Conservation (phyloP, 1,140 invertebrate genomes). For the Subanguina moxae region DNA sequence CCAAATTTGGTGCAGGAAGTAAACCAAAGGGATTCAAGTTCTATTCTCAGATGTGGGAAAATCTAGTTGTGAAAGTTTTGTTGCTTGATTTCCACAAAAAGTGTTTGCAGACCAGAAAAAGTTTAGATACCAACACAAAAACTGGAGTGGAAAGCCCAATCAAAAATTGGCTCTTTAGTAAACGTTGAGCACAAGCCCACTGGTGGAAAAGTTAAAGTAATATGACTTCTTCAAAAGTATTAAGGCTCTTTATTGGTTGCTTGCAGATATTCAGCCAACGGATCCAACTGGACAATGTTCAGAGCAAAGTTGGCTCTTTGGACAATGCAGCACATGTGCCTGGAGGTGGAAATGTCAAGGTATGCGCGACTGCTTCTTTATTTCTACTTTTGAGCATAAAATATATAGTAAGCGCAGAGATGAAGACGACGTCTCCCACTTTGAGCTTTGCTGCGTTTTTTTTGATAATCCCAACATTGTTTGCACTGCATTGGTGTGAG, state of each 20-base stretch:
- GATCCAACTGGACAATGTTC: slow-evolving; percentile 65
- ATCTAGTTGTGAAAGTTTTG: too few species aligned
- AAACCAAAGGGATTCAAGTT: too few species aligned
- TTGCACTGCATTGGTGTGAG: too few species aligned
- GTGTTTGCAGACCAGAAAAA: background rate
- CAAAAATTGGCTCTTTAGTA: slow-evolving; percentile 85
- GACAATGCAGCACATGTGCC: slow-evolving; percentile 81
- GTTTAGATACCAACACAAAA: slow-evolving; percentile 62
- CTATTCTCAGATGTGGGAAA: too few species aligned
- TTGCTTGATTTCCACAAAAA: too few species aligned
- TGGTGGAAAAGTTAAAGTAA: slow-evolving; percentile 81
- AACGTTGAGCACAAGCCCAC: slow-evolving; percentile 81
- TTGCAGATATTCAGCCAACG: background rate
- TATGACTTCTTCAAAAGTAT: background rate
- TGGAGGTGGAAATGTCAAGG: slow-evolving; percentile 72
- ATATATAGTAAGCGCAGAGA: too few species aligned
- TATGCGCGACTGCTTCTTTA: too few species aligned
- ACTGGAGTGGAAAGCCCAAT: slow-evolving; percentile 78
- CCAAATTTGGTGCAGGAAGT: too few species aligned
- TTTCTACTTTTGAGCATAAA: too few species aligned
- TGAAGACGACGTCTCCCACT: too few species aligned
- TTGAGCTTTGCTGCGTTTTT: too few species aligned
- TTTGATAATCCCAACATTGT: too few species aligned
- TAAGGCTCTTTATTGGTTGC: background rate
- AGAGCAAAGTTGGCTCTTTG: slow-evolving; percentile 85